Conservation (phyloP, 2,113 vertebrate species). For the Sylvietta virens region DNA sequence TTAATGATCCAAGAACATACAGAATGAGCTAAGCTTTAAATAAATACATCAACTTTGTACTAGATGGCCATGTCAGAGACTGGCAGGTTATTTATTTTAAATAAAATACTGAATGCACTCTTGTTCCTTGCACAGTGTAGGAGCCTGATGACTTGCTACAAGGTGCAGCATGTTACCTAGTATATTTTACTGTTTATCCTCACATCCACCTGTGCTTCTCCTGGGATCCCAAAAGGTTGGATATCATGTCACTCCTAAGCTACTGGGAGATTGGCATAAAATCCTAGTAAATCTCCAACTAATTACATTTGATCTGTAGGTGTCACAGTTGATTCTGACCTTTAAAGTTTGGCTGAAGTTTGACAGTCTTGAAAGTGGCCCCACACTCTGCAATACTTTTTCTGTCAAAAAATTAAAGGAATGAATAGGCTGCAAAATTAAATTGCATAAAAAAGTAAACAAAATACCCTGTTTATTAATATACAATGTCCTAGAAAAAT, state of each 20-base stretch:
- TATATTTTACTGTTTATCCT: conserved; percentile 64
- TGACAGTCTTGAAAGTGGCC: conserved; percentile 38
- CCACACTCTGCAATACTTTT: neutral
- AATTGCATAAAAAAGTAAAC: neutral
- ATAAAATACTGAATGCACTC: neutral
- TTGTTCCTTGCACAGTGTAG: neutral
- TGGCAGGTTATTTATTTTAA: neutral
- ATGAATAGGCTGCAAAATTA: neutral
- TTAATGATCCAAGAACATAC: conserved; percentile 73
- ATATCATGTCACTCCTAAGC: conserved; percentile 58
- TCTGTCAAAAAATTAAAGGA: neutral
- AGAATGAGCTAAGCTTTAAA: conserved; percentile 66
- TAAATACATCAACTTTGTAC: conserved; percentile 56
- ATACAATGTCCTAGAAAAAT: neutral
- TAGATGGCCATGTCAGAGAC: neutral
- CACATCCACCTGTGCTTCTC: conserved; percentile 65
- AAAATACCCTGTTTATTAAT: conserved; percentile 2
- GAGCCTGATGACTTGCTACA: neutral
- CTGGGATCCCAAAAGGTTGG: conserved; percentile 65
- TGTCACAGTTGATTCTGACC: conserved; percentile 71
- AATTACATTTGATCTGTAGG: conserved; percentile 77
- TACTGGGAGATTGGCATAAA: conserved; percentile 70
- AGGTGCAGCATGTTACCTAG: neutral
- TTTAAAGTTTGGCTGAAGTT: conserved; percentile 71
- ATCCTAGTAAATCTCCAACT: conserved; percentile 73